Base-by-base conservation (phyloP, 1,140 invertebrate species). In the Drosophila burlai region DNA sequence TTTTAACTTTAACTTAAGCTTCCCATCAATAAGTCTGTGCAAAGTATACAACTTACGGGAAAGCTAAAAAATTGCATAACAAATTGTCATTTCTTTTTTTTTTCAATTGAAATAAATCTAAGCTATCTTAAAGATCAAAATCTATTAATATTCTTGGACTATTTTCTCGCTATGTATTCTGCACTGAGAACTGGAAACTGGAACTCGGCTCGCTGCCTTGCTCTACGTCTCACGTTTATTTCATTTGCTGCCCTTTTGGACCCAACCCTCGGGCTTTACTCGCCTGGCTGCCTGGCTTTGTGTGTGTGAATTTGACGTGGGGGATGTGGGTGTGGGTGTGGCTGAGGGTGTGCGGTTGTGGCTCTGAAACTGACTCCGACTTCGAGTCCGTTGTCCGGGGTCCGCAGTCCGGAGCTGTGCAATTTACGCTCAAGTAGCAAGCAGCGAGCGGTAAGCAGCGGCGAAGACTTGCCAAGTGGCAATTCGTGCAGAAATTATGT, bases 401-500 rank as follows among this genome's bases (percentile, higher is more conserved):
- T 50, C 15, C 54, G 24, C 18, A 42, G 58, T 62, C 61, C 18
- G 66, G 62, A 86, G 75, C 81, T 63, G 46, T 87, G 84, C 83
- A 87, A 87, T 89, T 87, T 87, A 77, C 83, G 77, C 84, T 87
- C 77, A 87, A 87, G 83, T 81, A 89, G 83, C 75, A 57, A 59
- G 62, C 65, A 54, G 73, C 54, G 40, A 59, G 52, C 49, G 47
- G 81, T 74, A 62, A 71, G 67, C 67, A 73, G 69, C 26, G 49
- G 64, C 47, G 58, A 75, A 75, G 43, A 76, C 69, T 83, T 65
- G 61, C 77, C 83, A 86, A 86, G 83, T 83, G 83, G 83, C 83
- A 83, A 86, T 89, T 89, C 74, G 77, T 78, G 85, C 84, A 90
- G 85, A 89, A 89, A 89, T 89, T 89, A 84, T 89, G 81, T 89